A percentile compares a stretch with the other conserved stretches of the same genome.
phyloP scores from a whole-genome alignment of 2,888 invertebrate genomes.

The Lamellibrachia satsuma region DNA sequence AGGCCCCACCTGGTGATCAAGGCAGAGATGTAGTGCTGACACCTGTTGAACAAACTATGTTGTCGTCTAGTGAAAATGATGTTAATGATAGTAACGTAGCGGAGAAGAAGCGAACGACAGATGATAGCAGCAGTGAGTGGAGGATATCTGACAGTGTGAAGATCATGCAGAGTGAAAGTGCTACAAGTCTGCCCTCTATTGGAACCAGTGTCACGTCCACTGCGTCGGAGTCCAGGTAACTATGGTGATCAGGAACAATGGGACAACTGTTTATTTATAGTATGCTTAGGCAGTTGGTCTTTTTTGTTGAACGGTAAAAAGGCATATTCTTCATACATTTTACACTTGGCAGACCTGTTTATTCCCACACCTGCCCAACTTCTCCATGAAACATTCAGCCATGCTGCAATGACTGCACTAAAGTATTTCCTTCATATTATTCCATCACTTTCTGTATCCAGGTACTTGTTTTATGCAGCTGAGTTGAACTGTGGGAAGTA shows the following conservation, averaged over 20 bases:
- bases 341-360: background rate
- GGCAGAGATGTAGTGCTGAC: background rate
- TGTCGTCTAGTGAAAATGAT: background rate
- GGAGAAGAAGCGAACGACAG: background rate
- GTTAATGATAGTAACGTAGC: background rate
- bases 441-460: too few relatives aligned
- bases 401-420: background rate
- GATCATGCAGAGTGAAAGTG: conserved; percentile 6
- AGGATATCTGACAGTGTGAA: background rate
- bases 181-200: background rate
- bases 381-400: background rate
- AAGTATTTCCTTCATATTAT: background rate
- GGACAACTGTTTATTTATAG: background rate
- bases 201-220: conserved; percentile 3
- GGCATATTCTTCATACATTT: background rate
- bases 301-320: background rate
- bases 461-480: too few relatives aligned
- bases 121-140: conserved; percentile 10
- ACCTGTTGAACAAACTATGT: background rate
- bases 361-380: background rate
- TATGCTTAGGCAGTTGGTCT: background rate
- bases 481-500: too few relatives aligned
- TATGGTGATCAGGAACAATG: background rate
- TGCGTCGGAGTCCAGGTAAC: background rate
- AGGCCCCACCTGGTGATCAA: background rate